These are phyloP conservation scores for Diceros bicornis DNA, from an alignment of 2,797 vertebrate genomes.

Conservation along the genomic window DNA sequence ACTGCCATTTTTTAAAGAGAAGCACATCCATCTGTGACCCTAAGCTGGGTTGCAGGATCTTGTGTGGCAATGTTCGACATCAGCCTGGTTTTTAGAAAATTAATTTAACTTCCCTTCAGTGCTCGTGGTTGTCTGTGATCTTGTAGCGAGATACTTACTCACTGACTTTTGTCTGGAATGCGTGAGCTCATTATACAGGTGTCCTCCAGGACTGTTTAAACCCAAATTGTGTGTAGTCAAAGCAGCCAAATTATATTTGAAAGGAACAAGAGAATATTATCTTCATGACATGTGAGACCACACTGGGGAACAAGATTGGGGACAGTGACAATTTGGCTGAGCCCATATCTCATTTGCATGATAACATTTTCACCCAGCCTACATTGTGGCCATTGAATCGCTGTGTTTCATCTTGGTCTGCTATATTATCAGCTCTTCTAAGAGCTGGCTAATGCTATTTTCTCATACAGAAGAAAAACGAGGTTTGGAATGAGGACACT, in stretches of 20 bases:
- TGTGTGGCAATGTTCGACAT: not conserved
- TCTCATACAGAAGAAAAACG: not conserved
- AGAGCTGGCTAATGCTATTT: not conserved
- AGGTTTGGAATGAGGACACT: conserved; percentile 25
- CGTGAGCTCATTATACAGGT: not conserved
- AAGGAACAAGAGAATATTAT: conserved; percentile 28
- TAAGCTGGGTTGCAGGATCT: not conserved
- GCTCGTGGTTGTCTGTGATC: not conserved
- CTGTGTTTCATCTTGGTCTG: not conserved
- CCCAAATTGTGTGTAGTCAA: not conserved
- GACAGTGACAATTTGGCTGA: not conserved
- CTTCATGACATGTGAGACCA: not conserved
- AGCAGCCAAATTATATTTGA: not conserved
- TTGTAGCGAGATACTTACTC: not conserved
- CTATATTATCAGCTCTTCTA: not conserved
- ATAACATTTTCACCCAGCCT: not conserved
- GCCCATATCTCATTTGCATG: not conserved
- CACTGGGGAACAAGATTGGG: not conserved
- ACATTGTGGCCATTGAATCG: not conserved
- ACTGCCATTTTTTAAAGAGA: not conserved
- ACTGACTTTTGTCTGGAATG: not conserved
- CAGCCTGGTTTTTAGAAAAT: not conserved
- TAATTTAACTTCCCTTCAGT: not conserved
- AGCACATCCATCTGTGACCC: not conserved
- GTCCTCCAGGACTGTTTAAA: not conserved